phyloP scores from a whole-genome alignment of 2,113 vertebrate genomes.

The Ammodytes marinus region DNA sequence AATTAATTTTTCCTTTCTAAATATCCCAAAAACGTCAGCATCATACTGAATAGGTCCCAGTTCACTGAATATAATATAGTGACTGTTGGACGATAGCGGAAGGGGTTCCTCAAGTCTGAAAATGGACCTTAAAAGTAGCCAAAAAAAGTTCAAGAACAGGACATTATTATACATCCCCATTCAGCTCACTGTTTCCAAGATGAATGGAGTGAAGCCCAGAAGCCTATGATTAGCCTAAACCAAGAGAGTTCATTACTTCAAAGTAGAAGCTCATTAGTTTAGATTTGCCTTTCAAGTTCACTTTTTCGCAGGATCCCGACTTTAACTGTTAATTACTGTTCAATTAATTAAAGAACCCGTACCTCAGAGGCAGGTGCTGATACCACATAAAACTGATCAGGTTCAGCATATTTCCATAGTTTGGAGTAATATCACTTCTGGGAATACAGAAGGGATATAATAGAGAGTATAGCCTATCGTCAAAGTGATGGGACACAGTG shows the following conservation, averaged over 20 bases:
- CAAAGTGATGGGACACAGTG: slow-evolving; percentile 55
- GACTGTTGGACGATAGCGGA: not conserved
- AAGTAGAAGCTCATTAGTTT: slow-evolving; percentile 80
- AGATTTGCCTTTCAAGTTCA: slow-evolving; percentile 80
- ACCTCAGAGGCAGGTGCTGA: slow-evolving; percentile 79
- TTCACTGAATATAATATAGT: not conserved
- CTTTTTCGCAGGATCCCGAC: slow-evolving; percentile 72
- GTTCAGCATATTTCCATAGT: slow-evolving; percentile 68
- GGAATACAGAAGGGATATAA: slow-evolving; percentile 61
- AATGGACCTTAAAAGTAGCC: slow-evolving; percentile 27
- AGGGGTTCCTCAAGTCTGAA: slow-evolving; percentile 6
- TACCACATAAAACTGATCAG: slow-evolving; percentile 65
- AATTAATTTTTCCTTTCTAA: not conserved
- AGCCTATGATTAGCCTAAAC: slow-evolving; percentile 73
- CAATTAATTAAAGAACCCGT: slow-evolving; percentile 73
- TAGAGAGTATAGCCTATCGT: slow-evolving; percentile 37
- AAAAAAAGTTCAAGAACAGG: slow-evolving; percentile 45
- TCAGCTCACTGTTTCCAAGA: slow-evolving; percentile 55
- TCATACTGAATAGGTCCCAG: not conserved
- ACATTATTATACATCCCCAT: slow-evolving; percentile 25
- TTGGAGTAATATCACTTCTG: slow-evolving; percentile 59
- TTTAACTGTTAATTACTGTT: slow-evolving; percentile 80
- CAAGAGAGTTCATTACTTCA: slow-evolving; percentile 79
- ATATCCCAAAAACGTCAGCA: not conserved
- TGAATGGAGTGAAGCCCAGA: slow-evolving; percentile 65